These are phyloP conservation scores for Peromyscus eremicus DNA, from an alignment of 2,797 vertebrate genomes.

Conservation along the genomic window DNA sequence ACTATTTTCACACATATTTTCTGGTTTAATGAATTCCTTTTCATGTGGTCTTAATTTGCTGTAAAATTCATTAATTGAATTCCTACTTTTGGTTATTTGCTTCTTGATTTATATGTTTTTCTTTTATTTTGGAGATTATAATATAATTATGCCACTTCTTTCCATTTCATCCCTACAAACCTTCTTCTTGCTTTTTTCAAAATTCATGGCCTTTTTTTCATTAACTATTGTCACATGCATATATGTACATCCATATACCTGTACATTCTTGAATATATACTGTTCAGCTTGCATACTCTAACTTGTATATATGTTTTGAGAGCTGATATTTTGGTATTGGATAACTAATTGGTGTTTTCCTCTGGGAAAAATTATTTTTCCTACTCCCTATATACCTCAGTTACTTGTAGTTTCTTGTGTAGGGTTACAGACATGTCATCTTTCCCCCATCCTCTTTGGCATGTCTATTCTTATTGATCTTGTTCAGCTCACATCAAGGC, in stretches of 20 bases:
- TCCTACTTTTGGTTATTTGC: background rate
- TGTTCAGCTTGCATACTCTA: too few relatives aligned
- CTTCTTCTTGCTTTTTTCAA: too few relatives aligned
- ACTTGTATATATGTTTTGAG: too few relatives aligned
- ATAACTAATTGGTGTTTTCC: background rate
- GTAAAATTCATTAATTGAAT: conserved; percentile 26
- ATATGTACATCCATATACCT: too few relatives aligned
- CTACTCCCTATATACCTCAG: background rate
- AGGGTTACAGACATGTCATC: background rate
- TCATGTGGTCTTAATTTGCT: background rate
- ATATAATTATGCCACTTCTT: too few relatives aligned
- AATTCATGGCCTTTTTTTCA: too few relatives aligned
- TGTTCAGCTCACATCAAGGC: background rate
- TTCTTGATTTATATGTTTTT: background rate
- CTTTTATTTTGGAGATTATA: background rate
- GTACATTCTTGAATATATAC: too few relatives aligned
- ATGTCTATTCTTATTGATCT: background rate
- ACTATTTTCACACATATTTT: conserved; percentile 38
- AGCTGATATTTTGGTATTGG: too few relatives aligned
- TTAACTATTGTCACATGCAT: too few relatives aligned
- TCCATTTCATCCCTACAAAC: too few relatives aligned
- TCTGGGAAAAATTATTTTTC: background rate
- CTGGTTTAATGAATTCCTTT: background rate
- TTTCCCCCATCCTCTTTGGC: background rate
- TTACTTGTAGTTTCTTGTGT: background rate